These are phyloP conservation scores for Penaeus monodon DNA, from an alignment of 2,888 invertebrate species.

Conservation along the genomic window DNA sequence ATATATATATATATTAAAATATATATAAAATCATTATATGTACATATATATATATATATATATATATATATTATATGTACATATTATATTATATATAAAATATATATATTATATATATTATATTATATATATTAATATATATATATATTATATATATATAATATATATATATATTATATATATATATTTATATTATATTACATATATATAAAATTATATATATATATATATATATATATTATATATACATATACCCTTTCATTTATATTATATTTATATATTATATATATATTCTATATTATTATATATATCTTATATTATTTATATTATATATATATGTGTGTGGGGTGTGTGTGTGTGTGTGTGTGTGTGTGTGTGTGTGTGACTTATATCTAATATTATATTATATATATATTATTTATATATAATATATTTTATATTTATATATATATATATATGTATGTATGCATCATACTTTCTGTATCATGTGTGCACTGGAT, in stretches of 20 bases:
- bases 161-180: neutral
- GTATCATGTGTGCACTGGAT: too few relatives aligned
- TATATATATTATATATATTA: too few relatives aligned
- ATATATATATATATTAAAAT: too few relatives aligned
- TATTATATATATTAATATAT: neutral
- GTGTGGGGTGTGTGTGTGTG: neutral
- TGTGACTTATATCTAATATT: too few relatives aligned
- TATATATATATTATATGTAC: neutral
- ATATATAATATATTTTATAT: too few relatives aligned
- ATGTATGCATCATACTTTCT: neutral
- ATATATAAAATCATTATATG: neutral
- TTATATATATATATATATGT: too few relatives aligned
- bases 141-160: conserved; percentile 23
- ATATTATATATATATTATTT: too few relatives aligned
- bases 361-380: neutral
- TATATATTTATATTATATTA: too few relatives aligned
- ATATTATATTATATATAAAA: neutral
- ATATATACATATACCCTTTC: neutral
- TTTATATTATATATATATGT: neutral
- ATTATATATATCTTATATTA: conserved; percentile 8
- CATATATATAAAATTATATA: neutral
- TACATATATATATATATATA: conserved; percentile 17
- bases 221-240: conserved; percentile 13
- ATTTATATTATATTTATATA: neutral
- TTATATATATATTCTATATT: too few relatives aligned